A percentile compares a stretch with the other conserved stretches of the same genome.
phyloP scores from a whole-genome alignment of 2,113 vertebrate species.

The Hypomesus transpacificus region DNA sequence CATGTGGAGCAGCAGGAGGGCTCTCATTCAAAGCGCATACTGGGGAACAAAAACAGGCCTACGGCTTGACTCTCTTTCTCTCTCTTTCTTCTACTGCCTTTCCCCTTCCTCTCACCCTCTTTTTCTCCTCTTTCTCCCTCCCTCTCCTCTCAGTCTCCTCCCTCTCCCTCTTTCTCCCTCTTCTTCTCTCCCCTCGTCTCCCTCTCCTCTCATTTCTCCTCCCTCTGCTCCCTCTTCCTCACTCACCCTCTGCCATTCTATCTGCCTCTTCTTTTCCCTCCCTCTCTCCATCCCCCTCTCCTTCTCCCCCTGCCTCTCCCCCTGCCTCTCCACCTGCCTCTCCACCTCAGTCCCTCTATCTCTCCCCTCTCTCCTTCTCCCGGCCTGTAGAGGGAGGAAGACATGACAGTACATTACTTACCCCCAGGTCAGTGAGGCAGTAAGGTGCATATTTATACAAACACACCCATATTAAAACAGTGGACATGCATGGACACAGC shows the following conservation, averaged over 20 bases:
- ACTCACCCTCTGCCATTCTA: not conserved
- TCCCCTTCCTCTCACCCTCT: not conserved
- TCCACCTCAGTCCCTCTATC: too few species aligned
- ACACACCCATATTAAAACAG: not conserved
- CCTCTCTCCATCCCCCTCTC: not conserved
- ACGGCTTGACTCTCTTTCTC: conserved; percentile 12
- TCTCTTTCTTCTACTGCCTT: conserved; percentile 1
- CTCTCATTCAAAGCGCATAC: conserved; percentile 26
- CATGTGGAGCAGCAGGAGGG: conserved; percentile 19
- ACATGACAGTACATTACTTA: too few species aligned
- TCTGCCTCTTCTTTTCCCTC: not conserved
- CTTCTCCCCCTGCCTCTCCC: conserved; percentile 3
- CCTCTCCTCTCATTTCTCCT: not conserved
- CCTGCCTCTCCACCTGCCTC: conserved; percentile 1
- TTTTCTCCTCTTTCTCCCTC: not conserved
- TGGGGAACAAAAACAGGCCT: conserved; percentile 24
- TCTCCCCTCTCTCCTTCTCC: too few species aligned
- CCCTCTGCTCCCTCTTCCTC: not conserved
- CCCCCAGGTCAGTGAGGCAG: not conserved
- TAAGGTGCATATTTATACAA: not conserved
- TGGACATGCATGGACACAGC: not conserved
- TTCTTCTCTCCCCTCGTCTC: too few species aligned
- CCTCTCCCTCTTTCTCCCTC: conserved; percentile 14
- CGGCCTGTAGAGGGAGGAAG: too few species aligned
- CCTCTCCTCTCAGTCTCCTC: conserved; percentile 6